Percentiles rank a stretch among this genome's conserved stretches.
Conservation (phyloP, 2,888 invertebrate species). For the Lordiphosa andalusiaca region DNA sequence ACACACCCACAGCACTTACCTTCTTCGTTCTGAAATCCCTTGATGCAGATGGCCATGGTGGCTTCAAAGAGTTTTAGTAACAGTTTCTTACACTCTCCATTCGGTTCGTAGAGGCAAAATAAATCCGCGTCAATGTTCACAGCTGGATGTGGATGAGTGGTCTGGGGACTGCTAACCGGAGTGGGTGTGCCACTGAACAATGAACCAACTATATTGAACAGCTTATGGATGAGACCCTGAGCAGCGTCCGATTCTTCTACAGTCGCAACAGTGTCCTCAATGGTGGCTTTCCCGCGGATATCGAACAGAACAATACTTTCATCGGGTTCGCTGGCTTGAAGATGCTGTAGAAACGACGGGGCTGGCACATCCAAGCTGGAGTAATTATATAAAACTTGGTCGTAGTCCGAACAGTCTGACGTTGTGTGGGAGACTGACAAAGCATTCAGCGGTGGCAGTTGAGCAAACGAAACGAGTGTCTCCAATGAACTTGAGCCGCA, state of each 20-base stretch:
- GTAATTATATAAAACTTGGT: slow-evolving; percentile 49
- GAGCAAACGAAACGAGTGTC: slow-evolving; percentile 57
- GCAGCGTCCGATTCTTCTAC: slow-evolving; percentile 30
- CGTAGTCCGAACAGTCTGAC: slow-evolving; percentile 43
- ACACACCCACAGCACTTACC: slow-evolving; percentile 64
- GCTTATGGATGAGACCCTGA: slow-evolving; percentile 61
- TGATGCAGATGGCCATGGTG: slow-evolving; percentile 77
- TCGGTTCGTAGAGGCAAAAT: slow-evolving; percentile 60
- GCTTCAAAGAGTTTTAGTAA: slow-evolving; percentile 78
- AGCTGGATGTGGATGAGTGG: slow-evolving; percentile 22
- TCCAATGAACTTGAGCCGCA: slow-evolving; percentile 71
- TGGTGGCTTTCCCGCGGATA: slow-evolving; percentile 58
- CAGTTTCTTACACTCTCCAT: slow-evolving; percentile 76
- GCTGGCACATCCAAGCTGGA: slow-evolving; percentile 6
- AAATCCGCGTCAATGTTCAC: slow-evolving; percentile 59
- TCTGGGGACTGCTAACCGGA: slow-evolving; percentile 14
- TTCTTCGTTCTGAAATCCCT: slow-evolving; percentile 75
- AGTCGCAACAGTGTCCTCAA: neutral
- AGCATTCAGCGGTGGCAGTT: slow-evolving; percentile 46
- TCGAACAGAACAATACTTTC: slow-evolving; percentile 76
- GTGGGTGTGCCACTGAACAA: slow-evolving; percentile 57
- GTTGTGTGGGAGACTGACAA: slow-evolving; percentile 50
- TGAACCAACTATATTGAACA: slow-evolving; percentile 74
- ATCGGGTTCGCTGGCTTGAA: slow-evolving; percentile 45
- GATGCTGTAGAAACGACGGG: slow-evolving; percentile 59